phyloP scores from a whole-genome alignment of 2,113 vertebrate species.

The Glaucomys volans region DNA sequence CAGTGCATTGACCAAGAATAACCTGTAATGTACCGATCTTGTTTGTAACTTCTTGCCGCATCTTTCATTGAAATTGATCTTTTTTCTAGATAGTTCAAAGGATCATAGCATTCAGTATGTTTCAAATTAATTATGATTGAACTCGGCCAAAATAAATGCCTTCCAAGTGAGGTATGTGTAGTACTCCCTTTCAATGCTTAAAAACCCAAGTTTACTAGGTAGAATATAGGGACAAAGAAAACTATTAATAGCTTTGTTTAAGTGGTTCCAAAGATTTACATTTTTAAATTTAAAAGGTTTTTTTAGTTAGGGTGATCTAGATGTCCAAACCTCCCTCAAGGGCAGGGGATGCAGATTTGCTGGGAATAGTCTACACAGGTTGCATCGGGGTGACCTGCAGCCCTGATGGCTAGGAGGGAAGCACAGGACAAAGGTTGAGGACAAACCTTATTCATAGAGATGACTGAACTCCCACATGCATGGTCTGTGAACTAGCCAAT shows the following conservation, averaged over 20 bases:
- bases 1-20: background rate
- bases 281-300: background rate
- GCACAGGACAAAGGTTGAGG: background rate
- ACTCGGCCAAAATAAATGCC: slow-evolving; percentile 34
- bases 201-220: background rate
- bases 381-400: rapidly evolving
- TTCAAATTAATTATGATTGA: slow-evolving; percentile 49
- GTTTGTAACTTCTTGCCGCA: background rate
- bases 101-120: background rate
- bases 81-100: slow-evolving; percentile 38
- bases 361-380: background rate
- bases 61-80: background rate
- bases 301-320: background rate
- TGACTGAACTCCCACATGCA: background rate
- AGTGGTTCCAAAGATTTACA: background rate
- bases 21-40: background rate
- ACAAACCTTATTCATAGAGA: background rate
- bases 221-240: background rate
- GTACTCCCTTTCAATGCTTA: slow-evolving; percentile 7
- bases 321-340: background rate
- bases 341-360: background rate
- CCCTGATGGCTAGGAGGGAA: background rate
- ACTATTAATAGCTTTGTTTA: background rate
- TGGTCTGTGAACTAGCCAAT: background rate
- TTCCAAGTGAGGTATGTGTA: slow-evolving; percentile 30